phyloP scores from a whole-genome alignment of 2,797 vertebrate species.

The Macroramphosus scolopax region DNA sequence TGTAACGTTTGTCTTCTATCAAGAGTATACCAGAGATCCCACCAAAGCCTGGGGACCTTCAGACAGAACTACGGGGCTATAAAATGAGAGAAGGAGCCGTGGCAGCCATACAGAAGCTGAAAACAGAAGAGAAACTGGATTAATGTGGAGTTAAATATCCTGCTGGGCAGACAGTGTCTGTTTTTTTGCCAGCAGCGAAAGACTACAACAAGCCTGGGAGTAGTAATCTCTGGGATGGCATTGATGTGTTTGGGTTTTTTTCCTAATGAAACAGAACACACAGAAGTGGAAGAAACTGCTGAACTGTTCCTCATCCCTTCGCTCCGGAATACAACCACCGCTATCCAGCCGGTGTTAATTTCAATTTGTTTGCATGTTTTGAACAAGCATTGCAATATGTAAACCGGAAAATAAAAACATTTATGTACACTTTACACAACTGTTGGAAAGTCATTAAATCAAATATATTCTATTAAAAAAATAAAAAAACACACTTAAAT shows the following conservation, averaged over 20 bases:
- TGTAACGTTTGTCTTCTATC: no score
- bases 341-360: neutral
- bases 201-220: conserved; percentile 5
- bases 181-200: no score
- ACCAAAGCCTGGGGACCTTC: conserved; percentile 90
- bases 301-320: no score
- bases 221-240: no score
- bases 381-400: no score
- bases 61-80: conserved; percentile 86
- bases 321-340: neutral
- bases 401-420: no score
- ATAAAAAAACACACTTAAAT: no score
- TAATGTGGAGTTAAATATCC: conserved; percentile 19
- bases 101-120: conserved; percentile 23
- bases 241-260: conserved; percentile 1
- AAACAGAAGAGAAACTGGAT: conserved; percentile 40
- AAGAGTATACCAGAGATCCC: conserved; percentile 92
- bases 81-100: conserved; percentile 66
- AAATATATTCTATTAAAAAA: no score
- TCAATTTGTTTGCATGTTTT: neutral
- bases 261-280: no score
- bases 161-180: conserved; percentile 18
- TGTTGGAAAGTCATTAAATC: no score
- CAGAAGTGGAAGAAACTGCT: neutral
- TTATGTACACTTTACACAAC: no score